These are phyloP conservation scores for Neocloeon triangulifer DNA, from an alignment of 1,140 invertebrate genomes.

Conservation along the genomic window DNA sequence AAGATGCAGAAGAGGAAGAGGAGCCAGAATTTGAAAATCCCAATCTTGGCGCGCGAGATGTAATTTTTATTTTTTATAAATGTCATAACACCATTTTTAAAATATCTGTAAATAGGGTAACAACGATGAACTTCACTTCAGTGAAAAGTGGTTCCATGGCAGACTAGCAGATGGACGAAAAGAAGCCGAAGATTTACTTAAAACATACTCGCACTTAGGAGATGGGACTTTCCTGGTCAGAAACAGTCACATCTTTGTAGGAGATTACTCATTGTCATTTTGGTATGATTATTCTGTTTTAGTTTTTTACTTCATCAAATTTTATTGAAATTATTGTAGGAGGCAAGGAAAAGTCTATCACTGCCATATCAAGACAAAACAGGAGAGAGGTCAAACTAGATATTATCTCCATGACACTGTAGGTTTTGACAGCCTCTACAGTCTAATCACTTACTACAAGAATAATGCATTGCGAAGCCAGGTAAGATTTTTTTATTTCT, in stretches of 20 bases:
- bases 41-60: conserved; percentile 17
- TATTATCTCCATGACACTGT: conserved; percentile 79
- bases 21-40: conserved; percentile 22
- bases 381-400: conserved; percentile 68
- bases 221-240: conserved; percentile 90
- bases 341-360: conserved; percentile 74
- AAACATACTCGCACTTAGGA: conserved; percentile 61
- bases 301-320: neutral
- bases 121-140: conserved; percentile 77
- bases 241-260: conserved; percentile 88
- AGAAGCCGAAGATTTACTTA: conserved; percentile 54
- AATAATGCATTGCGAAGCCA: conserved; percentile 64
- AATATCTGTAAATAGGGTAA: too few species aligned
- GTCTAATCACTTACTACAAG: conserved; percentile 76
- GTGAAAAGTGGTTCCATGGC: conserved; percentile 91
- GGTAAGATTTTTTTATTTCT: conserved; percentile 17
- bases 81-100: too few species aligned
- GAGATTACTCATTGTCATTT: conserved; percentile 88
- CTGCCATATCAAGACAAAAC: conserved; percentile 74
- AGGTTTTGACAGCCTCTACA: conserved; percentile 82
- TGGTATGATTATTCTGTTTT: conserved; percentile 25
- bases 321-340: conserved; percentile 19
- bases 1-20: conserved; percentile 32
- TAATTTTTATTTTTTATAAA: conserved; percentile 3
- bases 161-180: conserved; percentile 52